Evolutionary conservation across 2,113 vertebrate species (phyloP), one percentile per base, ranked within the genome.

Genomic region (Misgurnus mizolepis): DNA sequence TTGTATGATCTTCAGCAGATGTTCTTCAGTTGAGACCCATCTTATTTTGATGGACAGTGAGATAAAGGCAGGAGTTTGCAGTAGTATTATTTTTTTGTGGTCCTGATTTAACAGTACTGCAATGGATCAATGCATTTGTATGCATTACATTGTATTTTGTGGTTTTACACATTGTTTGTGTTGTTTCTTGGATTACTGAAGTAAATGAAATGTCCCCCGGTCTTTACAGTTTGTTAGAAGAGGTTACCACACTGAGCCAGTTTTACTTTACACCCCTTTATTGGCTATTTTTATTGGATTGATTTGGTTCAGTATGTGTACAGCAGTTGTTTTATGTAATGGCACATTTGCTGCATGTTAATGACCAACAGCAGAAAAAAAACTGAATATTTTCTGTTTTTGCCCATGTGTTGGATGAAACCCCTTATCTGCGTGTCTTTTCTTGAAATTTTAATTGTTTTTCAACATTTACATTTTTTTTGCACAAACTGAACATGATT

Each of bases 71-170:
- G 71, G 50, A n/a, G 27, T 7, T 40, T n/a, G 11, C 39, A 40
- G 50, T 49, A 5, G 22, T 60, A 8, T 22, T 10, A 4, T n/a
- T 27, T 27, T 49, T 34, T n/a, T 74, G 15, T n/a, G 15, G 6
- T 53, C 49, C 50, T 77, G 5, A 11, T 49, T 79, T 61, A 11
- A 64, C 53, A 69, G 53, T 58, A 70, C 77, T 79, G 77, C 70
- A 61, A 70, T 39, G 34, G 40, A 76, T 49, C 2, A 61, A 34
- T 62, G 67, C 56, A 41, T 22, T 61, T 14, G 8, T 56, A n/a
- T 77, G 62, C 34, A 15, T 67, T 11, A n/a, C 15, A 40, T 18
- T 40, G n/a, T 71, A n/a, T 69, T 40, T 71, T 41, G 50, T 49
- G 58, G 50, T 41, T 62, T 50, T 70, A 43, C 53, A 47, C 76